Evolutionary conservation across 2,113 vertebrate genomes (phyloP), one percentile per base, ranked within the genome.

Genomic region (Rallus limicola): DNA sequence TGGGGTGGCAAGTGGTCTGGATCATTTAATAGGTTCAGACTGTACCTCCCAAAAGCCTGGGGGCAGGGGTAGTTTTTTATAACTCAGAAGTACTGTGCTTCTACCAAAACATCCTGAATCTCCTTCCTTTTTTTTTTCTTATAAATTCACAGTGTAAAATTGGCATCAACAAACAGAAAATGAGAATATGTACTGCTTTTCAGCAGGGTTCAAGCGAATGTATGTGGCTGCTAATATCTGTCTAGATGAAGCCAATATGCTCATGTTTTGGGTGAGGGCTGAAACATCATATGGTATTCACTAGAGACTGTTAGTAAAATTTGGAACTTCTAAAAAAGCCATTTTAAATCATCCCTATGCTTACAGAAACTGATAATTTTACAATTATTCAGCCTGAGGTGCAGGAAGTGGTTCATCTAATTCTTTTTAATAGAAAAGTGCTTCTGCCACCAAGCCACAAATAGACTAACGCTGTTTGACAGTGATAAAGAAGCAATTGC

Each of bases 401-500:
- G 31, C 59, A 90, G 77, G 69, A 89, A 89, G 88, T 56, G 31
- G 38, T 77, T 91, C 72, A 59, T 81, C 48, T 83, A 76, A 76
- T 80, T 95, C n/a, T 86, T 85, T 85, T 88, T 72, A 83, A 91
- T n/a, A 83, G 77, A 80, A 89, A 87, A 94, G 63, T 44, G 42
- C 23, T 53, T 68, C 36, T 83, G 78, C 77, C 77, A 77, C 72
- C 89, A 92, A 86, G 6, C 53, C 82, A 89, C 93, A 89, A 84
- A 92, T 71, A 77, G 71, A 38, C 58, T 91, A 82, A 50, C 0
- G 3, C 18, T 72, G 3, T 48, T 64, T 80, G 74, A 59, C 77
- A 77, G 31, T 55, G 77, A 92, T 86, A 82, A 91, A 91, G 40
- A 76, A 80, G 68, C 42, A 78, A 68, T 62, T 82, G 81, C 77